Conservation (phyloP, 2,888 invertebrate species). For the Leptodirus hochenwartii region DNA sequence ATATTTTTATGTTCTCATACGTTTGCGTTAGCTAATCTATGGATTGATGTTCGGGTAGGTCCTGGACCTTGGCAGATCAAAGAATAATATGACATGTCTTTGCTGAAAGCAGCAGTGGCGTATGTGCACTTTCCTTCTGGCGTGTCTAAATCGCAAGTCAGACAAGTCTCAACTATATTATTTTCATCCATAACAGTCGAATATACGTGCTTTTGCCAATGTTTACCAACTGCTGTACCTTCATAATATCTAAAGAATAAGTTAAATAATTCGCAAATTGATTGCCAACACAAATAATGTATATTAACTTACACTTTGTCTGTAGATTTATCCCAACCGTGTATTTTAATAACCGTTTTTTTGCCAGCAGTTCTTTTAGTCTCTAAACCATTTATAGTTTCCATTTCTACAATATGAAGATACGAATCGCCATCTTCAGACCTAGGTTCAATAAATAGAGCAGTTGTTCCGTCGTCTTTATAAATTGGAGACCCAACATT, state of each 20-base stretch:
- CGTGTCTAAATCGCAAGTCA: constrained; percentile 46
- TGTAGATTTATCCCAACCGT: constrained; percentile 40
- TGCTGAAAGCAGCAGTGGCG: constrained; percentile 39
- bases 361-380: constrained; percentile 38
- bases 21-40: constrained; percentile 5
- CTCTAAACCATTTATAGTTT: too few relatives aligned
- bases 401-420: too few relatives aligned
- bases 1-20: neutral
- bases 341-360: constrained; percentile 37
- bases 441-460: too few relatives aligned
- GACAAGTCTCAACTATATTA: constrained; percentile 35
- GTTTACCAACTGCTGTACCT: constrained; percentile 40
- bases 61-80: constrained; percentile 49
- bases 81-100: constrained; percentile 42
- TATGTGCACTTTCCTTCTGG: constrained; percentile 37
- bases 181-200: constrained; percentile 21
- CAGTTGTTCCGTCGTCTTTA: too few relatives aligned
- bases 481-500: too few relatives aligned
- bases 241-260: constrained; percentile 46
- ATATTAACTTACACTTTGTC: constrained; percentile 32
- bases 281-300: constrained; percentile 1
- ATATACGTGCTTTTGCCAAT: constrained; percentile 50
- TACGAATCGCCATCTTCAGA: too few relatives aligned
- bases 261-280: constrained; percentile 1
- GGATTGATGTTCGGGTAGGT: constrained; percentile 32